Evolutionary conservation across 2,113 vertebrate genomes (phyloP).

Genomic region (Xiphorhynchus elegans): DNA sequence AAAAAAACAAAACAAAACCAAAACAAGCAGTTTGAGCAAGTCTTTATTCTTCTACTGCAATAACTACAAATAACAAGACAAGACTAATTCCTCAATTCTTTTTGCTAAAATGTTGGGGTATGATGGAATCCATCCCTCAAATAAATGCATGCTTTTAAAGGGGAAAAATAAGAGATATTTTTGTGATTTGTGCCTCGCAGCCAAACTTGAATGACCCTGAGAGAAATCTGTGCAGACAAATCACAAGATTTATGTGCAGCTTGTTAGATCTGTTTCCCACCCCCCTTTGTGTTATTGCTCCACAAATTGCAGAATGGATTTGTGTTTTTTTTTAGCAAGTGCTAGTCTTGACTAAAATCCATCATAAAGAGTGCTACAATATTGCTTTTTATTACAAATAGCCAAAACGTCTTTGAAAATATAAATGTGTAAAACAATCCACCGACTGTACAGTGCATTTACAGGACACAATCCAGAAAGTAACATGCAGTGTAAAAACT

Average conservation of each 20-base stretch:
- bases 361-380: constrained; percentile 46
- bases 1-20: accelerated
- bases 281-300: not conserved
- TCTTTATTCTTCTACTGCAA: constrained; percentile 20
- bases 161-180: not conserved
- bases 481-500: constrained; percentile 46
- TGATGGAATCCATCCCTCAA: not conserved
- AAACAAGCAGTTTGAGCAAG: not conserved
- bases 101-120: not conserved
- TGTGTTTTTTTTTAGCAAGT: not conserved
- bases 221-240: constrained; percentile 41
- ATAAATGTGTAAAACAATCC: constrained; percentile 73
- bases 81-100: not conserved
- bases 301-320: not conserved
- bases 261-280: not conserved
- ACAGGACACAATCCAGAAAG: constrained; percentile 61
- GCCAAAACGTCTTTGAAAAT: constrained; percentile 69
- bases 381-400: constrained; percentile 75
- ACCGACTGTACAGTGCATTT: constrained; percentile 74
- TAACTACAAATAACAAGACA: not conserved
- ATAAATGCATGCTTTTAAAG: not conserved
- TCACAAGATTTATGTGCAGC: constrained; percentile 14
- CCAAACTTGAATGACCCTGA: constrained; percentile 44
- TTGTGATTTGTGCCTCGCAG: constrained; percentile 39
- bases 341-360: constrained; percentile 6